Percentiles rank a stretch among this genome's conserved stretches.
These are phyloP conservation scores for Camponotus floridanus DNA, from an alignment of 1,140 invertebrate species.

Conservation along the genomic window DNA sequence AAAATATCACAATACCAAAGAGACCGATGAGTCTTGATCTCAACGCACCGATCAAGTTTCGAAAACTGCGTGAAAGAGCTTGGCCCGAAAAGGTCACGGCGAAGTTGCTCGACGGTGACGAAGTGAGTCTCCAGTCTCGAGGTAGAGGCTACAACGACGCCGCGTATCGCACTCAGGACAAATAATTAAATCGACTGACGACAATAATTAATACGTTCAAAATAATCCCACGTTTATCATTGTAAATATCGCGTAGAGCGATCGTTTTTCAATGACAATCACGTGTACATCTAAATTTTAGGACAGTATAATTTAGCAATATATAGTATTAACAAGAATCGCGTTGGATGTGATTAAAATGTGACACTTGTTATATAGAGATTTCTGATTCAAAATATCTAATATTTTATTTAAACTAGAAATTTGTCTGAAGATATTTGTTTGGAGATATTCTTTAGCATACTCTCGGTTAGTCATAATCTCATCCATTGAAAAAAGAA, in stretches of 20 bases:
- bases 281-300: slow-evolving; percentile 20
- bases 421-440: slow-evolving; percentile 1
- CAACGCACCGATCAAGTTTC: slow-evolving; percentile 71
- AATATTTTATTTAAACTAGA: not conserved
- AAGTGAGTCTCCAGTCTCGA: slow-evolving; percentile 38
- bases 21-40: slow-evolving; percentile 81
- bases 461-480: not conserved
- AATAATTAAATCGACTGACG: slow-evolving; percentile 43
- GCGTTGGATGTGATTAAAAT: not conserved
- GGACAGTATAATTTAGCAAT: not conserved
- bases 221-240: not conserved
- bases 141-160: not conserved
- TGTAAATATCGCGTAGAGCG: slow-evolving; percentile 31
- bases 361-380: not conserved
- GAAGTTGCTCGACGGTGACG: slow-evolving; percentile 76
- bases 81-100: slow-evolving; percentile 78
- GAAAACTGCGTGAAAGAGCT: slow-evolving; percentile 77
- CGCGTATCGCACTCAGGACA: slow-evolving; percentile 16
- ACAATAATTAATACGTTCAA: slow-evolving; percentile 41
- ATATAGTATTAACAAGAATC: not conserved
- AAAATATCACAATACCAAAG: slow-evolving; percentile 64
- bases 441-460: not conserved
- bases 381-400: not conserved
- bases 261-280: slow-evolving; percentile 41
- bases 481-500: not conserved